Evolutionary conservation across 2,797 vertebrate genomes (phyloP).

Genomic region (Argya squamiceps): DNA sequence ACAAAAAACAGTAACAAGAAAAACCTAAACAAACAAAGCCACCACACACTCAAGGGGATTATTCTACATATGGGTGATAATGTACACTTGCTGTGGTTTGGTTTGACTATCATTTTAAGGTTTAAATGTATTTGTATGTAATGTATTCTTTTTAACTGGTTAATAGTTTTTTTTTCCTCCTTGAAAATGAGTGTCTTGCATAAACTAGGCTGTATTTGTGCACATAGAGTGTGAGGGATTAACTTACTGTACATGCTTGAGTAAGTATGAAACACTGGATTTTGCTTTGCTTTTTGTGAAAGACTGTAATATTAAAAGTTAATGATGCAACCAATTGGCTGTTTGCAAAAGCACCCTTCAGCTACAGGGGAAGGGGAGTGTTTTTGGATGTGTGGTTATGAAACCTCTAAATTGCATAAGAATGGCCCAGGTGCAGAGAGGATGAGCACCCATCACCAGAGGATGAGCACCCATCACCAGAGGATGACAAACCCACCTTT

Average conservation of each 20-base stretch:
- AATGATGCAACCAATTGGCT: fast-evolving
- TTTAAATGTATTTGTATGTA: not conserved
- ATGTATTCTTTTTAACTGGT: not conserved
- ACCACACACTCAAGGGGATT: not conserved
- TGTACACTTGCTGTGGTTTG: not conserved
- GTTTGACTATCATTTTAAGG: not conserved
- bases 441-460: not conserved
- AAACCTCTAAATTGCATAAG: not conserved
- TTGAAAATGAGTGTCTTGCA: not conserved
- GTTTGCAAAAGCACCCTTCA: not conserved
- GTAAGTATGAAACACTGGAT: constrained; percentile 39
- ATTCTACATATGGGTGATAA: not conserved
- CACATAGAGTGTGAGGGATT: not conserved
- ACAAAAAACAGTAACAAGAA: not conserved
- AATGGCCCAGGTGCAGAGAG: not conserved
- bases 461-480: not conserved
- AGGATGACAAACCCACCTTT: not conserved
- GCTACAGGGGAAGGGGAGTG: too few species aligned
- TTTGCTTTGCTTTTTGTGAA: not conserved
- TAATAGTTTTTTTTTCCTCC: not conserved
- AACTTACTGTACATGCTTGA: constrained; percentile 23
- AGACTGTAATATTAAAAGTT: not conserved
- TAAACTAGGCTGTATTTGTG: not conserved
- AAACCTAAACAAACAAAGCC: not conserved
- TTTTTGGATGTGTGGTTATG: not conserved